Conservation (phyloP, 2,888 invertebrate genomes). For the Microdon myrmicae region DNA sequence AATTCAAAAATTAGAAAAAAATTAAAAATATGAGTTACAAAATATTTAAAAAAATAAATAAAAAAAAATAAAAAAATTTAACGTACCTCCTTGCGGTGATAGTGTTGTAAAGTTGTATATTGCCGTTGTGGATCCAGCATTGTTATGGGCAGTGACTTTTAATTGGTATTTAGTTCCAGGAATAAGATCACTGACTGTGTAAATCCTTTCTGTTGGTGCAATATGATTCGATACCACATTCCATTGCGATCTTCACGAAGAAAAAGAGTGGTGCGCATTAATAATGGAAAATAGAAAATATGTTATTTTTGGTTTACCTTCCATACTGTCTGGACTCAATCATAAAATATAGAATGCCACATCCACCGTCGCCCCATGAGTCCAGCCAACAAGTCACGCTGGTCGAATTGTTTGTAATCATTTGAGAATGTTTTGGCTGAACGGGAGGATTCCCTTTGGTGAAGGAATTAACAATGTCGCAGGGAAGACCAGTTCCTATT, state of each 20-base stretch:
- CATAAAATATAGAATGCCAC: conserved; percentile 86
- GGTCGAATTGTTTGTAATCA: conserved; percentile 86
- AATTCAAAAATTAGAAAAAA: neutral
- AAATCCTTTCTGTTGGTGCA: conserved; percentile 82
- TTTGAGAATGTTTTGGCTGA: conserved; percentile 81
- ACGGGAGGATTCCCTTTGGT: conserved; percentile 85
- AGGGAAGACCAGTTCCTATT: conserved; percentile 88
- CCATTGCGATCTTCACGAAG: conserved; percentile 70
- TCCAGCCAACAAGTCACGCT: conserved; percentile 88
- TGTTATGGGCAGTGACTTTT: conserved; percentile 84
- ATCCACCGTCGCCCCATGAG: conserved; percentile 90
- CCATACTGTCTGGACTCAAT: conserved; percentile 78
- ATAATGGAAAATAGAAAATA: neutral
- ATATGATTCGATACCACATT: conserved; percentile 84
- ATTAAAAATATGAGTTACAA: neutral
- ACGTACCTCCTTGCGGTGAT: conserved; percentile 78
- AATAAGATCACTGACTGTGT: conserved; percentile 80
- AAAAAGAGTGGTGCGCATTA: neutral
- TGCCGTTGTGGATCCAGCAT: conserved; percentile 85
- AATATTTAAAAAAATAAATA: neutral
- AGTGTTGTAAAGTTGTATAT: conserved; percentile 87
- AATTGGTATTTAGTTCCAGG: conserved; percentile 81
- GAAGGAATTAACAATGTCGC: conserved; percentile 86
- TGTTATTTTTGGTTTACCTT: too few relatives aligned
- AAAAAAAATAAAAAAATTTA: conserved; percentile 13